These are phyloP conservation scores for Agriotes lineatus DNA, from an alignment of 2,888 invertebrate genomes.

Conservation along the genomic window DNA sequence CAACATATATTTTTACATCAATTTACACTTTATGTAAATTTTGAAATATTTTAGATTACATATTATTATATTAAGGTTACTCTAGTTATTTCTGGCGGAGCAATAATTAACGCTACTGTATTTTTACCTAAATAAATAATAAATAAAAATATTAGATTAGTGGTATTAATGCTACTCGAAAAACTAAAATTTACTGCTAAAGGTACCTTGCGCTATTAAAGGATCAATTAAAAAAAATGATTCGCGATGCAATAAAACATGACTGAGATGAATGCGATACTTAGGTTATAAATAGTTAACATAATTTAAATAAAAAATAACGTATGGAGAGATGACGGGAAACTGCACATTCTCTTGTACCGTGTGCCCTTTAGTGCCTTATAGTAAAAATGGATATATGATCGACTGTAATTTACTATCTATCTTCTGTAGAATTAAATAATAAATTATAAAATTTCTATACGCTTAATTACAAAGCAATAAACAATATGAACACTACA, in stretches of 20 bases:
- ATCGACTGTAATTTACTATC: slow-evolving; percentile 25
- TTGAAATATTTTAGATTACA: slow-evolving; percentile 33
- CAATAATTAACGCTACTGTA: slow-evolving; percentile 8
- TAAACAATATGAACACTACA: slow-evolving; percentile 43
- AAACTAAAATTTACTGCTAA: slow-evolving; percentile 16
- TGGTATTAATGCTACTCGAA: slow-evolving; percentile 19
- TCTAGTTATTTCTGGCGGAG: background rate
- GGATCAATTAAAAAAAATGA: slow-evolving; percentile 35
- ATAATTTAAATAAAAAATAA: slow-evolving; percentile 20
- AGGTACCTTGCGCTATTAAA: slow-evolving; percentile 30
- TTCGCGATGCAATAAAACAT: slow-evolving; percentile 34
- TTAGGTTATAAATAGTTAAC: slow-evolving; percentile 28
- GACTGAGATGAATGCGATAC: slow-evolving; percentile 22
- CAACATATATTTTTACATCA: slow-evolving; percentile 39
- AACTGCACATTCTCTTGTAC: slow-evolving; percentile 36
- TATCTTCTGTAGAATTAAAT: slow-evolving; percentile 8
- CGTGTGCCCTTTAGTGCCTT: slow-evolving; percentile 41
- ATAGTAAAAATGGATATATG: slow-evolving; percentile 28
- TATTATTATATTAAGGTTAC: slow-evolving; percentile 17
- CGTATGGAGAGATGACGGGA: slow-evolving; percentile 13
- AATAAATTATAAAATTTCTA: slow-evolving; percentile 37
- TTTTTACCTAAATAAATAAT: slow-evolving; percentile 19
- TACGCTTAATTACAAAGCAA: slow-evolving; percentile 43
- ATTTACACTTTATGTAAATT: slow-evolving; percentile 36
- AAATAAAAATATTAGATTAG: slow-evolving; percentile 30